A percentile compares a stretch with the other conserved stretches of the same genome.
Evolutionary conservation across 2,888 invertebrate species (phyloP).

Genomic region (Trypoxylon attenuatum): DNA sequence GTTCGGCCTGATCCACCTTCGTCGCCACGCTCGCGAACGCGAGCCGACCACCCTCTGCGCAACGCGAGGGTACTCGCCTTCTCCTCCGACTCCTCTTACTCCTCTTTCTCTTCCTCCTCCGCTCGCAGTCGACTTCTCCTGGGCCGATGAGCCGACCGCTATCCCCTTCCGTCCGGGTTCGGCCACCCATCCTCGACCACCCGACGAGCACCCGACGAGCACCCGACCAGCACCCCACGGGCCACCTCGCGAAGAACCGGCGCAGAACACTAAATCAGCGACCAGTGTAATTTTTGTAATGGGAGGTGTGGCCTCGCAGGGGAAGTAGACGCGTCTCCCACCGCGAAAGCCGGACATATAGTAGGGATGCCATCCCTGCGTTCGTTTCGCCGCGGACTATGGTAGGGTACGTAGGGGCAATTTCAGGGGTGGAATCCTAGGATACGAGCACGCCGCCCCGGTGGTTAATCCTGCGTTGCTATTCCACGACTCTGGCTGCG

Average conservation of each 20-base stretch:
- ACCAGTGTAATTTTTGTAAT: constrained; percentile 75
- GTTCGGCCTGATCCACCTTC: constrained; percentile 37
- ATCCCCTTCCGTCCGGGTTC: neutral
- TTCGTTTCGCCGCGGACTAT: constrained; percentile 44
- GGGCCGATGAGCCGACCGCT: too few relatives aligned
- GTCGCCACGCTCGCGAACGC: constrained; percentile 30
- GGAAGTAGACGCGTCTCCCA: constrained; percentile 55
- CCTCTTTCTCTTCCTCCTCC: constrained; percentile 25
- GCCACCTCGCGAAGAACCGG: constrained; percentile 59
- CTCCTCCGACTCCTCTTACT: too few relatives aligned
- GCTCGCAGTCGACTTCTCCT: constrained; percentile 13
- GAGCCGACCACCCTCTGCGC: too few relatives aligned
- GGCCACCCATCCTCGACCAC: too few relatives aligned
- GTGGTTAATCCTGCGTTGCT: constrained; percentile 53
- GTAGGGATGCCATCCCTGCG: constrained; percentile 60
- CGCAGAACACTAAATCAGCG: constrained; percentile 74
- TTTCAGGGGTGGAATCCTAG: constrained; percentile 50
- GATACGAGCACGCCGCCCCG: constrained; percentile 50
- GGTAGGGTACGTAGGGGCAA: constrained; percentile 48
- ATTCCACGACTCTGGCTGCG: constrained; percentile 54
- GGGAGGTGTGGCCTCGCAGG: constrained; percentile 73
- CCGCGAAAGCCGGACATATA: constrained; percentile 32
- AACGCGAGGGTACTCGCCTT: constrained; percentile 31
- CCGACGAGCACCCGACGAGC: too few relatives aligned
- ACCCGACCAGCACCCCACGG: too few relatives aligned